Percentiles rank a stretch among this genome's conserved stretches.
Conservation (phyloP, 2,888 invertebrate genomes). For the Drosophila tanythrix region DNA sequence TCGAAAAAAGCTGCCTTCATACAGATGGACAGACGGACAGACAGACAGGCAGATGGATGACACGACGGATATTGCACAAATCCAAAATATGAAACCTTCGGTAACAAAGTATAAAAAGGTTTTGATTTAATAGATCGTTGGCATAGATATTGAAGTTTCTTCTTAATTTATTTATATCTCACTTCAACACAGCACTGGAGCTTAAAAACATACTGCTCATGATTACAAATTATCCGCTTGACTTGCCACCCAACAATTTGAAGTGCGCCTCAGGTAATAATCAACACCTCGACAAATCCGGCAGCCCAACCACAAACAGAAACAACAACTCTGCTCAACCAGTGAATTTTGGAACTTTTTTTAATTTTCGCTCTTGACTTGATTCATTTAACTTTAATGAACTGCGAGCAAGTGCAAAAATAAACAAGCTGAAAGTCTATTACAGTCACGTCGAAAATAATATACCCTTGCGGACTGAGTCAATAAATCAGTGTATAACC, state of each 20-base stretch:
- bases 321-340: constrained; percentile 56
- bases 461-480: neutral
- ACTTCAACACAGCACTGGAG: neutral
- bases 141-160: neutral
- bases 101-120: rapidly evolving
- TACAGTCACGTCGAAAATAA: neutral
- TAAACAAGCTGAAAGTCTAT: neutral
- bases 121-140: neutral
- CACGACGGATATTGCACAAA: no score
- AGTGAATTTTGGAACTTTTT: constrained; percentile 17
- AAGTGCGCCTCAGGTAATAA: constrained; percentile 56
- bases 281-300: constrained; percentile 60
- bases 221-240: constrained; percentile 51
- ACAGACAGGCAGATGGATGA: no score
- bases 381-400: constrained; percentile 77
- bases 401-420: constrained; percentile 45
- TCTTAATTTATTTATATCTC: neutral
- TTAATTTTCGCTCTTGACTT: constrained; percentile 47
- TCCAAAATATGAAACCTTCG: no score
- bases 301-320: constrained; percentile 32
- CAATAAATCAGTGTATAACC: neutral
- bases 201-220: constrained; percentile 1
- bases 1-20: no score
- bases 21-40: no score
- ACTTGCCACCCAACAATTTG: constrained; percentile 31